A percentile compares a stretch with the other conserved stretches of the same genome.
Evolutionary conservation across 2,888 invertebrate species (phyloP).

Genomic region (Andrena bucephala): DNA sequence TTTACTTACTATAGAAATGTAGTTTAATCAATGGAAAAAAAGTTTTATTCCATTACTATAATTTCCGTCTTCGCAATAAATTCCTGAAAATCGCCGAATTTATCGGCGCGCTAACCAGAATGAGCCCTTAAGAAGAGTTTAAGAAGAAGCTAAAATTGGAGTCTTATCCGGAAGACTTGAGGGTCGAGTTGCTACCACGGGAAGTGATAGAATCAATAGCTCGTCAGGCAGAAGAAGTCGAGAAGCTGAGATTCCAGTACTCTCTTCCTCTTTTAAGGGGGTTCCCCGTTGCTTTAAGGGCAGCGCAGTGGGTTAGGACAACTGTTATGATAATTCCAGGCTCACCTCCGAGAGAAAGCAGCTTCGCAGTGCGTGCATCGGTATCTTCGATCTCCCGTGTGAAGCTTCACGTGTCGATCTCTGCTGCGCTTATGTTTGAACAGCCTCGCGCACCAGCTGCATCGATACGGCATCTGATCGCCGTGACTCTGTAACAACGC

Average conservation of each 20-base stretch:
- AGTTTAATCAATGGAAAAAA: too few species aligned
- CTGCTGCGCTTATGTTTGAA: slow-evolving; percentile 98
- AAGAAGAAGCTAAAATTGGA: too few species aligned
- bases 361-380: slow-evolving; percentile 96
- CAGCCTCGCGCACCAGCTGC: slow-evolving; percentile 95
- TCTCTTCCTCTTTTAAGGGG: neutral
- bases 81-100: too few species aligned
- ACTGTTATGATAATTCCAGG: slow-evolving; percentile 16
- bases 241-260: neutral
- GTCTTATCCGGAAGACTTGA: too few species aligned
- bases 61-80: too few species aligned
- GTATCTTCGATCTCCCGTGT: slow-evolving; percentile 96
- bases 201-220: too few species aligned
- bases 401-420: slow-evolving; percentile 96
- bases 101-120: too few species aligned
- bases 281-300: neutral
- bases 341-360: slow-evolving; percentile 96
- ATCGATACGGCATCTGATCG: slow-evolving; percentile 96
- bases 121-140: too few species aligned
- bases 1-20: too few species aligned
- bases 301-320: neutral
- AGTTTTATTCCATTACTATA: too few species aligned
- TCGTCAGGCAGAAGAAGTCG: neutral
- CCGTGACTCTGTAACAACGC: slow-evolving; percentile 91
- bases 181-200: neutral